phyloP scores from a whole-genome alignment of 2,113 vertebrate genomes.

The Mastomys natalensis region DNA sequence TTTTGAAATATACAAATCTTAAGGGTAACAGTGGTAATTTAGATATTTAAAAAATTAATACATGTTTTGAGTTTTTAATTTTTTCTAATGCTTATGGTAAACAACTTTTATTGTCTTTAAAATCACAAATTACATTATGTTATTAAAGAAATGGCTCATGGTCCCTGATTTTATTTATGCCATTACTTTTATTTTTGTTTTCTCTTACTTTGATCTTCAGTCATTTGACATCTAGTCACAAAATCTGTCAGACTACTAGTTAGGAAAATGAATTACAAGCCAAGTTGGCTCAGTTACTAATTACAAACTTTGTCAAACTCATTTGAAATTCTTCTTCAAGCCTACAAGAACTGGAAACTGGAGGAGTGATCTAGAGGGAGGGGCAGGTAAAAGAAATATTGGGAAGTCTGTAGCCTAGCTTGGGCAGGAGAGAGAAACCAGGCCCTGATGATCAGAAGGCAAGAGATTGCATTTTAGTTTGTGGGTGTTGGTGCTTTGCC shows the following conservation, averaged over 20 bases:
- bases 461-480: neutral
- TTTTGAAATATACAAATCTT: neutral
- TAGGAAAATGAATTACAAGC: neutral
- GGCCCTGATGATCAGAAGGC: neutral
- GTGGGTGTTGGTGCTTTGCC: neutral
- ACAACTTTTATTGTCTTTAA: neutral
- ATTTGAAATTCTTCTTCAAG: neutral
- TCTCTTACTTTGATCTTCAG: neutral
- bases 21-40: neutral
- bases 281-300: neutral
- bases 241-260: neutral
- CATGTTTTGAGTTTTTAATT: neutral
- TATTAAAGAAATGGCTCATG: neutral
- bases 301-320: neutral
- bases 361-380: no score
- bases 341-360: neutral
- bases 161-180: neutral
- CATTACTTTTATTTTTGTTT: neutral
- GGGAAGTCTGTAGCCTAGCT: neutral
- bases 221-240: neutral
- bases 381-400: neutral
- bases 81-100: constrained; percentile 13
- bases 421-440: neutral
- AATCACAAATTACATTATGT: neutral
- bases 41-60: neutral